A percentile compares a stretch with the other conserved stretches of the same genome.
Evolutionary conservation across 1,140 invertebrate species (phyloP).

Genomic region (Sipha flava): DNA sequence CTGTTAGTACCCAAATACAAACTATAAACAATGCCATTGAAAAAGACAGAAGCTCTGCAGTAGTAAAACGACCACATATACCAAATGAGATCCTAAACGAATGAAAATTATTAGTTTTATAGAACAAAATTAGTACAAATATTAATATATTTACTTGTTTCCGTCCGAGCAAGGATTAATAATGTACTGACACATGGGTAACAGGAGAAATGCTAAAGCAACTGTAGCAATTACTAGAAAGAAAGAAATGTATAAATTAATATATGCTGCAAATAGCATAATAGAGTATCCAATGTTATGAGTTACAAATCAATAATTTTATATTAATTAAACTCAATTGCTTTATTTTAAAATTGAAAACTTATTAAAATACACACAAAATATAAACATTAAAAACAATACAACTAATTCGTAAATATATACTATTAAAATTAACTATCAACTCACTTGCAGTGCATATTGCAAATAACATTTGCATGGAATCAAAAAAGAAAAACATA

Average conservation of each 20-base stretch:
- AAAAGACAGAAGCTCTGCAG: conserved; percentile 87
- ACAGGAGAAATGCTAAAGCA: conserved; percentile 85
- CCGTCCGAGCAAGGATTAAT: conserved; percentile 76
- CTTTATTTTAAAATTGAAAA: too few relatives aligned
- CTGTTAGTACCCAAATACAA: conserved; percentile 92
- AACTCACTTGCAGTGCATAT: conserved; percentile 91
- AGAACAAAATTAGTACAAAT: not conserved
- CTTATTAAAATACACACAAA: not conserved
- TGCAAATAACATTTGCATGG: conserved; percentile 94
- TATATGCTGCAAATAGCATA: not conserved
- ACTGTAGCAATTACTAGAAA: conserved; percentile 88
- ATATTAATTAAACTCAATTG: too few relatives aligned
- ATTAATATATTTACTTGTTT: conserved; percentile 50
- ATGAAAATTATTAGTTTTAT: too few relatives aligned
- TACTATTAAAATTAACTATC: conserved; percentile 32
- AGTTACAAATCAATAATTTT: too few relatives aligned
- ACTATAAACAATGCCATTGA: conserved; percentile 86
- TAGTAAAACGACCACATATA: conserved; percentile 80
- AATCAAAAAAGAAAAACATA: conserved; percentile 99
- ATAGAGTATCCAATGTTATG: not conserved
- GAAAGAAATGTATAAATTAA: conserved; percentile 37
- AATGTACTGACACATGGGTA: conserved; percentile 95
- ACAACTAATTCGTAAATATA: not conserved
- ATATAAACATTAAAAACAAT: not conserved
- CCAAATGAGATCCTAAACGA: conserved; percentile 73